phyloP scores from a whole-genome alignment of 2,888 invertebrate genomes.

The Candidula unifasciata region DNA sequence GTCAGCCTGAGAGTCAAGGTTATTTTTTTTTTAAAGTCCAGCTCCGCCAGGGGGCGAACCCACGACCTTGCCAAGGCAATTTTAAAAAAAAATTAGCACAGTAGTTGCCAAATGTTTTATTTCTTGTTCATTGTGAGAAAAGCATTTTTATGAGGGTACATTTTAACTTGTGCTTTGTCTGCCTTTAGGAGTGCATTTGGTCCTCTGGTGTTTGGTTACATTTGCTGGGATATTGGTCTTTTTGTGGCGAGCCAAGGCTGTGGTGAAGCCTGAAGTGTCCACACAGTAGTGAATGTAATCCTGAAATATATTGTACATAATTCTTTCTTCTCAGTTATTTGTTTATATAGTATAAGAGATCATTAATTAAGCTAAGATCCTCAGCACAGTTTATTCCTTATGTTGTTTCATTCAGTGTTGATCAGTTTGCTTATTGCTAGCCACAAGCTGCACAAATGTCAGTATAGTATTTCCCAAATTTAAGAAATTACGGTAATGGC shows the following conservation, averaged over 20 bases:
- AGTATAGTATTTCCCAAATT: neutral
- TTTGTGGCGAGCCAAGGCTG: neutral
- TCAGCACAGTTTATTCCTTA: neutral
- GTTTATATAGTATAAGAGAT: neutral
- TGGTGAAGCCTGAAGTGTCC: neutral
- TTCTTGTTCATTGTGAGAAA: neutral
- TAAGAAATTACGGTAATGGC: too few species aligned
- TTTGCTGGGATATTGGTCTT: neutral
- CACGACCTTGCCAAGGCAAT: too few species aligned
- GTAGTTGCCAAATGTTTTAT: too few species aligned
- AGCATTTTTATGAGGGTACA: neutral
- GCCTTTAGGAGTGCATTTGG: neutral
- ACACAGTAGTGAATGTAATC: constrained; percentile 3
- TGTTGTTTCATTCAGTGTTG: too few species aligned
- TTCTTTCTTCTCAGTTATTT: neutral
- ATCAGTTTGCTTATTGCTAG: too few species aligned
- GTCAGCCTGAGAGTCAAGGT: too few species aligned
- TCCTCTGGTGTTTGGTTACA: neutral
- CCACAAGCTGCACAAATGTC: too few species aligned
- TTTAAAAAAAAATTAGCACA: too few species aligned
- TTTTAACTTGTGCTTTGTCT: neutral
- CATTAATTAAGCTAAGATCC: neutral
- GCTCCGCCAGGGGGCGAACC: too few species aligned
- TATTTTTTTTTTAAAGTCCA: too few species aligned
- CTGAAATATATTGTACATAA: constrained; percentile 6